Base-by-base conservation (phyloP, 2,113 vertebrate species). In the Trachemys scripta region DNA sequence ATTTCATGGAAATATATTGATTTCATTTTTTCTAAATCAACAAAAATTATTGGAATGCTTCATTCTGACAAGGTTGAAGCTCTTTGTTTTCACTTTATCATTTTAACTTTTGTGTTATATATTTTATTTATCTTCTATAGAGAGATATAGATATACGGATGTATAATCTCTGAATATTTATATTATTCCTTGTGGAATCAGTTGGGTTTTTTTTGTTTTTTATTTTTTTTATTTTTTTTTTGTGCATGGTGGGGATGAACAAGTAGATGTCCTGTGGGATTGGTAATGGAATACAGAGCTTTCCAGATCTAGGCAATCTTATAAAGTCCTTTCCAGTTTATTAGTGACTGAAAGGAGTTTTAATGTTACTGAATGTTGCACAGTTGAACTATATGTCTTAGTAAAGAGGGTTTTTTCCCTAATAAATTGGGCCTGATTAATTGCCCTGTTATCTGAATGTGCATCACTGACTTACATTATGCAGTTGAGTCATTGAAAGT, bases 1-100 rank as follows among this genome's bases (percentile, higher is more conserved):
- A 29, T 50, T 27, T 10, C 19, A 47, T 45, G n/a, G 85, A 78
- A 89, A 50, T n/a, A 0, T 84, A 79, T 69, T 10, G 0, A 22
- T 16, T 65, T 65, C 22, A 42, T 76, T 25, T 42, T 35, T 65
- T 59, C 29, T 8, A 31, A 62, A 69, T 76, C n/a, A 42, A 76
- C 31, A 65, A 24, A 86, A 5, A 5, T 56, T 47, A 1, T 3
- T 35, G 8, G 72, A 86, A 12, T 78, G 0, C 0, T 57, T 94
- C 51, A 82, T 1, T 7, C 31, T 84, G 27, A 76, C 22, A 45
- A 5, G 5, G 72, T 75, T 75, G 8, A 75, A 42, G 19, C 10
- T 65, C 10, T 65, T 25, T 78, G 2, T 25, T 83, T 24, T 83
- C 2, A 4, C 84, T 91, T 93, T 75, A 49, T 19, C 42, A 1